Base-by-base conservation (phyloP, 1,140 invertebrate genomes). In the Ceratina australensis region DNA sequence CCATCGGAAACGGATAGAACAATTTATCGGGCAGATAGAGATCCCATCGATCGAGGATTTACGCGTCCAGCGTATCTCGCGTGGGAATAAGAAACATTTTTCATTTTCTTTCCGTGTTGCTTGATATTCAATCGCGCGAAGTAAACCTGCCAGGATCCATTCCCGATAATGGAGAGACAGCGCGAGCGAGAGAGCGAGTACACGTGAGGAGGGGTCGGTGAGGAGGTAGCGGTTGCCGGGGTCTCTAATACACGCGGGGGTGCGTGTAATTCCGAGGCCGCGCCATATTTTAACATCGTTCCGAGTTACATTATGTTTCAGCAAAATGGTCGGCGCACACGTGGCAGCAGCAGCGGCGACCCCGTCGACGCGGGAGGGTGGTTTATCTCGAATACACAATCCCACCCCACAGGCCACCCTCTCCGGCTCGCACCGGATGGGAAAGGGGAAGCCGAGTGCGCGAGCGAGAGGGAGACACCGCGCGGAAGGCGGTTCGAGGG, bases 341-440 rank as follows among this genome's bases (percentile, higher is more conserved):
- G 91, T 91, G 90, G 89, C 90, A 89, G 87, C 77, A 89, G 89
- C 90, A 89, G 87, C 77, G 54, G 65, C 65, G 65, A 10, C 65
- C 80, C 87, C 82, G 82, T 61, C 82, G 83, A 71, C 80, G 80
- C 33, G 65, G 78, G 87, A 90, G 87, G 90, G 89, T 91, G 90
- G 89, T 91, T 91, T 91, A 91, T 91, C 90, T 91, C 90, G 90
- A 91, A 91, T 90, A 92, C 83, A 90, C 89, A 91, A 90, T 88
- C 87, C 87, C 86, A 87, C 86, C 85, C 84, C 72, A 42, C 33
- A 20, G 69, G 72, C 76, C 79, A 78, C 79, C 86, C 72, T 67
- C 76, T 57, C 54, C 24, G 56, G 50, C 63, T 61, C 22, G 20
- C 49, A 33, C 66, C 0, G 67, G 72, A 61, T 72, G 60, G 71